Evolutionary conservation across 2,797 vertebrate species (phyloP), one percentile per base, ranked within the genome.

Genomic region (Craterocephalus amniculus): DNA sequence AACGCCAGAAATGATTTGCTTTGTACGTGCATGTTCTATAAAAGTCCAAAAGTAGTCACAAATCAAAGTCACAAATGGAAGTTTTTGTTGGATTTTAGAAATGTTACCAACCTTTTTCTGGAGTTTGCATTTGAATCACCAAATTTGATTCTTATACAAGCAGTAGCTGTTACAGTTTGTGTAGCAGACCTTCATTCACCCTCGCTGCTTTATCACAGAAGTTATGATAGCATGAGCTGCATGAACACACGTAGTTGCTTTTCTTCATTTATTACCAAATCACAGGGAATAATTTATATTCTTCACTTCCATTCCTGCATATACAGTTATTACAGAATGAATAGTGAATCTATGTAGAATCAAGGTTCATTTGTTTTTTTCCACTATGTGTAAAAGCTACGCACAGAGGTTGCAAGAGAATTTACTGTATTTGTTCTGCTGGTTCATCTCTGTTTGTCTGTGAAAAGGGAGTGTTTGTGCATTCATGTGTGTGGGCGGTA

Each of bases 211-310:
- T 48, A 49, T 58, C 9, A 57, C 36, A 48, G 48, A 48, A 29
- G 63, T 67, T 70, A 69, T 68, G 48, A 76, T 71, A 83, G 84
- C 83, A 89, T 87, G 86, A 83, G 63, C 80, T 76, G 89, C 84
- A 88, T 88, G 84, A 27, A 48, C 61, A 69, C 76, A 69, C 62
- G 51, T 56, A 26, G 67, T 67, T 54, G 65, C 80, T 66, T 55
- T 60, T n/a, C 45, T 68, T 55, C 48, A 55, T 63, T 69, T 26
- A 26, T 48, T 49, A 40, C 20, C 18, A 36, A 43, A 38, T 51
- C 38, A 54, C 12, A 56, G 24, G n/a, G 3, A 14, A 68, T 4
- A 63, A 34, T 63, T 43, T 52, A 24, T 22, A 34, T 59, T 45
- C 5, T 66, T 72, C 54, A 31, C 36, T 9, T 26, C 24, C 11